Evolutionary conservation across 1,140 invertebrate genomes (phyloP), one percentile per base, ranked within the genome.

Genomic region (Danaus plexippus): DNA sequence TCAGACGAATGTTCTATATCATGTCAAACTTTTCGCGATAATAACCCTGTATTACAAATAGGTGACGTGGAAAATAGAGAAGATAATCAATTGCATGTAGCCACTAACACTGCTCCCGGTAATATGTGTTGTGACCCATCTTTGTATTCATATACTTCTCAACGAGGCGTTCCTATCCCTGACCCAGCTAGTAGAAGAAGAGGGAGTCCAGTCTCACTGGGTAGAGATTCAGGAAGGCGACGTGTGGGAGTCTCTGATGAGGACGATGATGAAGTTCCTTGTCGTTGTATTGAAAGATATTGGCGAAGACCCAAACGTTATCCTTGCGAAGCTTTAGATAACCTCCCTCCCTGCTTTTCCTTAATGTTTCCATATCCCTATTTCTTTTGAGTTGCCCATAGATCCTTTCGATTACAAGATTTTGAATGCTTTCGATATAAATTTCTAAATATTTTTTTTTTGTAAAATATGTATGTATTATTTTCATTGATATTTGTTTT

Each of bases 241-340:
- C 52, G 45, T 9, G 43, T 57, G 11, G 32, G 32, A 45, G 54
- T 55, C 18, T 44, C 52, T 49, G 57, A 59, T 15, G 54, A 45
- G 13, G 56, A 65, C 1, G 15, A 55, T 32, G 57, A 59, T 22
- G 61, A 68, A 44, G 40, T 59, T 12, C 43, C 44, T 10, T 71
- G 69, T 44, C 52, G 59, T 44, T 71, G 69, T 42, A 41, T 66
- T 0, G 66, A 64, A 43, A 52, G 55, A 10, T 49, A 52, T 15
- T 54, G 52, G 51, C 62, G 40, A 15, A 57, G 50, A 49, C 11
- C 43, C 2, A 56, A 54, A 57, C 44, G 54, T 47, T 57, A 44
- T 9, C 43, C 61, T n/a, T 53, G n/a, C 43, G 57, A 57, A 53
- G 48, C 45, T 11, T 57, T 48, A 46, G 55, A 62, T 11, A 57